Evolutionary conservation across 2,888 invertebrate species (phyloP), one percentile per base, ranked within the genome.

Genomic region (Sympetrum striolatum): DNA sequence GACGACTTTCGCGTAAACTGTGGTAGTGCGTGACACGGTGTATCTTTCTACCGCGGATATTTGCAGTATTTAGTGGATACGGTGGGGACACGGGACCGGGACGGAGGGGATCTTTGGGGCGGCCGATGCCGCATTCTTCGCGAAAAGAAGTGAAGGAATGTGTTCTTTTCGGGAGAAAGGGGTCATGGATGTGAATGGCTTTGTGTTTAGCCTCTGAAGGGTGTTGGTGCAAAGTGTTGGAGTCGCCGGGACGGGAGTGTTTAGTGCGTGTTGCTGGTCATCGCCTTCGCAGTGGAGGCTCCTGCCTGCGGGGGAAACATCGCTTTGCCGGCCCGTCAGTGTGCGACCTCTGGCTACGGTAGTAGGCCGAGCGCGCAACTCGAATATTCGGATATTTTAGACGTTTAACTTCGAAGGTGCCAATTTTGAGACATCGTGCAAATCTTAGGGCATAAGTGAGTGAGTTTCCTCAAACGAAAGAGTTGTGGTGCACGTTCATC

Each of bases 281-380:
- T 82, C 86, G 86, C 60, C 86, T 86, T 64, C 22, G 86, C 64
- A 60, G 60, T 86, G 86, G 64, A 86, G 35, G 58, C 86, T 86
- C 86, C 86, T 86, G 86, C 86, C 86, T 86, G 58, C 86, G 64
- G 86, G 86, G 86, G 86, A 86, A 86, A 60, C 86, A 60, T 60
- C 86, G 86, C 86, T 60, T 86, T 60, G 86, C 86, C 86, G 86
- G 86, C 60, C 86, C 86, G 86, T 86, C 86, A 86, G 64, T 60
- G 86, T 86, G 86, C 86, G 86, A 86, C 86, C 86, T 86, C 86
- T 86, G 86, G 58, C 86, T 31, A 60, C 60, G 86, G 37, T 86
- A 58, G 86, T n/a, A 58, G 86, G 86, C 37, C 86, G 37, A 86
- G 86, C 86, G 86, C 86, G 86, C 86, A 86, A 86, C 86, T 86